phyloP scores from a whole-genome alignment of 1,140 invertebrate genomes.

The Pachyrhynchus sulphureomaculatus region DNA sequence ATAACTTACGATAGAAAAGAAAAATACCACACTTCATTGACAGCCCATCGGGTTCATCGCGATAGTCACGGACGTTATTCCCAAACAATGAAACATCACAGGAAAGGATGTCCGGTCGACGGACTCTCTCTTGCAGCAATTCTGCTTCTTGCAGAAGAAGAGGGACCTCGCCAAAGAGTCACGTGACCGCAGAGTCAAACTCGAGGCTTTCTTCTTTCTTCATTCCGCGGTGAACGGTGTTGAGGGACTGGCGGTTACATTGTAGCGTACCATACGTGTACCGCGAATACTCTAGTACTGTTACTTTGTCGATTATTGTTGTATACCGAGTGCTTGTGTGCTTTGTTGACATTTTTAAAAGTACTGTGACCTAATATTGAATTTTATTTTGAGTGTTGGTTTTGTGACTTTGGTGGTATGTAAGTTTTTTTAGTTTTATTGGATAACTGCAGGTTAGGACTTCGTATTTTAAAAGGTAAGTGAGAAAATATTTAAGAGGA shows the following conservation, averaged over 20 bases:
- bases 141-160: conserved; percentile 26
- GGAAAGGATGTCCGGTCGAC: conserved; percentile 37
- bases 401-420: conserved; percentile 17
- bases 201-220: conserved; percentile 32
- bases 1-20: too few species aligned
- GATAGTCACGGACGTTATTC: conserved; percentile 11
- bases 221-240: conserved; percentile 30
- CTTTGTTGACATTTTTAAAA: conserved; percentile 10
- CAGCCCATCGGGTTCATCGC: too few species aligned
- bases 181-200: conserved; percentile 30
- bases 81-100: conserved; percentile 20
- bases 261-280: conserved; percentile 6
- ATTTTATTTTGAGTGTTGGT: conserved; percentile 3
- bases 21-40: too few species aligned
- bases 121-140: conserved; percentile 28
- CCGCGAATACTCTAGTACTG: conserved; percentile 12
- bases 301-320: conserved; percentile 14
- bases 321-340: conserved; percentile 2
- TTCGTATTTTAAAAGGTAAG: conserved; percentile 5
- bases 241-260: conserved; percentile 3
- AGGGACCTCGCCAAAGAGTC: conserved; percentile 24
- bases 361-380: conserved; percentile 12
- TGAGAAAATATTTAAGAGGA: not conserved
- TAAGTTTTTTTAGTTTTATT: not conserved
- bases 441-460: conserved; percentile 5